Base-by-base conservation (phyloP, 2,797 vertebrate genomes). In the Taeniopygia guttata region DNA sequence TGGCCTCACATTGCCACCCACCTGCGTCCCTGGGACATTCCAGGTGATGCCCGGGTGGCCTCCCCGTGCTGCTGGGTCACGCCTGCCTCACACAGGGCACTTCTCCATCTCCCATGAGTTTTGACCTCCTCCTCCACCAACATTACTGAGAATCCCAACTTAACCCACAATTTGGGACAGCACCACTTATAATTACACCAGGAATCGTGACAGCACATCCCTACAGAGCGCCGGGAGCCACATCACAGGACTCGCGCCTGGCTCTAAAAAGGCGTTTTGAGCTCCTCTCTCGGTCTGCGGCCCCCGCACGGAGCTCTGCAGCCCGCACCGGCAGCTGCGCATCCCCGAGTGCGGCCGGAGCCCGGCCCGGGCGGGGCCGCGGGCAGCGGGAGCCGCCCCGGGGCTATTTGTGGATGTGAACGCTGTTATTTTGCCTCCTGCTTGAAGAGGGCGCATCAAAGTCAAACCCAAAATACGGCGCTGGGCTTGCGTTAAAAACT, bases 371-470 rank as follows among this genome's bases (percentile, higher is more conserved):
- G 75, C 89, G 64, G 56, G 72, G 68, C 87, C 40, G 58, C 27
- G 66, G 90, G 88, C 92, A 85, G 78, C 90, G 48, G 64, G 56
- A 82, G 23, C 79, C 78, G 8, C 84, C 94, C 68, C 69, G 3
- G 89, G 75, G 88, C 94, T 96, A 93, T 96, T 96, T 96, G 96
- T 4, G 96, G 94, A 77, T 60, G 54, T 59, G 73, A 94, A 95
- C 80, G 93, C 96, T 95, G 95, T 96, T 95, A 96, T 96, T 96
- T 96, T 93, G 92, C 93, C 92, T 94, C 90, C 49, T 59, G 69
- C 94, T 96, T 76, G 79, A 93, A 94, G 93, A 96, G 91, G 93
- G 93, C 54, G 43, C 96, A 96, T 96, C 96, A 96, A 96, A 96
- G 96, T 73, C 95, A 91, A 96, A 76, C 84, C 93, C 94, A 89